phyloP scores from a whole-genome alignment of 2,113 vertebrate species.

The Acrocephalus arundinaceus region DNA sequence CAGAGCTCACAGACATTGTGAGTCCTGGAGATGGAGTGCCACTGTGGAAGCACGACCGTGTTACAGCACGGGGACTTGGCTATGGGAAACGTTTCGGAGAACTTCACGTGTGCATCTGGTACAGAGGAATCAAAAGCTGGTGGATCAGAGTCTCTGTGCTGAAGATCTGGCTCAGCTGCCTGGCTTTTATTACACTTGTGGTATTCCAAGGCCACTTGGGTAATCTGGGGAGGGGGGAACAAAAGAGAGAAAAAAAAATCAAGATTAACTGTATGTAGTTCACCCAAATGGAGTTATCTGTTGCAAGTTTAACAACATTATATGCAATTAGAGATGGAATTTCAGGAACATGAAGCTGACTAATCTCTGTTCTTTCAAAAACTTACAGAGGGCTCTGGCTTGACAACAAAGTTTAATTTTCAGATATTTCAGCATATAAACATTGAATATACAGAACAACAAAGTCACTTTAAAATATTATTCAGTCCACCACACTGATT shows the following conservation, averaged over 20 bases:
- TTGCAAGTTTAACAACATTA: background rate
- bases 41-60: constrained; percentile 78
- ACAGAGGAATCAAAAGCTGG: constrained; percentile 27
- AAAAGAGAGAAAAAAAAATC: background rate
- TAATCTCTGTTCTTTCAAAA: background rate
- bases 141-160: constrained; percentile 22
- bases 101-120: background rate
- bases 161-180: constrained; percentile 43
- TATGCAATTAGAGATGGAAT: background rate
- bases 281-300: background rate
- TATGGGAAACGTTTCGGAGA: background rate
- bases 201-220: constrained; percentile 88
- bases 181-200: constrained; percentile 81
- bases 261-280: background rate
- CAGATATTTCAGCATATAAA: background rate
- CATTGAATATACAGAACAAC: background rate
- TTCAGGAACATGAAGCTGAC: background rate
- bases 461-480: background rate
- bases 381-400: background rate
- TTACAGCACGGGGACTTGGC: constrained; percentile 81
- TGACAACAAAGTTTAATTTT: background rate
- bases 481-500: background rate
- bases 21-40: constrained; percentile 71
- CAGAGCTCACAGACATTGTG: constrained; percentile 89
- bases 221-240: constrained; percentile 74